Conservation (phyloP, 1,140 invertebrate genomes). For the Heterodera schachtii region DNA sequence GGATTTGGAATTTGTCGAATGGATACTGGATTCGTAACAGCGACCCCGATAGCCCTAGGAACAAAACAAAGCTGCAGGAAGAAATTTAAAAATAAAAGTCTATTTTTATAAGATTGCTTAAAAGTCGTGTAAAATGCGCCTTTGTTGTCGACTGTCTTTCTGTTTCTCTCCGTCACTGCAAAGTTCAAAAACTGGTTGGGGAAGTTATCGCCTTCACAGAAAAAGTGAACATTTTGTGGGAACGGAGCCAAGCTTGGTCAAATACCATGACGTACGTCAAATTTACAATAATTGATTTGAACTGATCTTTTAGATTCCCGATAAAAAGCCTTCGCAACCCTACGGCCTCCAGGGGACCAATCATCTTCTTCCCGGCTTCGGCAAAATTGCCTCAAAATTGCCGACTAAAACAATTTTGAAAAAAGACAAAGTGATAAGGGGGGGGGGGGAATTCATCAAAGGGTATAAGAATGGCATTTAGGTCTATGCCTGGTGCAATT, state of each 20-base stretch:
- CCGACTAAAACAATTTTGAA: conserved; percentile 65
- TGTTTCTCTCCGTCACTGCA: not conserved
- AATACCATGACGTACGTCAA: conserved; percentile 61
- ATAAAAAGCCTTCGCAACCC: conserved; percentile 59
- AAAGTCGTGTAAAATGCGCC: not conserved
- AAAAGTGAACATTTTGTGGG: conserved; percentile 62
- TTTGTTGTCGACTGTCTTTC: not conserved
- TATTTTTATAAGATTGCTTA: too few relatives aligned
- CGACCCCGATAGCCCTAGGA: too few relatives aligned
- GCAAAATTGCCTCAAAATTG: conserved; percentile 60
- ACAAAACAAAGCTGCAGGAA: too few relatives aligned
- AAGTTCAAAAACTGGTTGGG: conserved; percentile 56
- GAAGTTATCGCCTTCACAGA: conserved; percentile 59
- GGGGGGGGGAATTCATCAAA: not conserved
- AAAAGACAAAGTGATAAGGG: conserved; percentile 73
- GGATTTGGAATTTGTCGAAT: too few relatives aligned
- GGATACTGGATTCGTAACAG: too few relatives aligned
- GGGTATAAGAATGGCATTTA: conserved; percentile 17
- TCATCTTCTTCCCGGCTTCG: conserved; percentile 56
- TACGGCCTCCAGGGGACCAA: conserved; percentile 65
- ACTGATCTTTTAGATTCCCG: conserved; percentile 51
- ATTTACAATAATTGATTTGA: not conserved
- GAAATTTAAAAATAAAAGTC: too few relatives aligned
- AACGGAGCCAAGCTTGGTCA: conserved; percentile 60
- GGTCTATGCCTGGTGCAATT: conserved; percentile 87